Evolutionary conservation across 1,140 invertebrate species (phyloP).

Genomic region (Brachionus koreanus): DNA sequence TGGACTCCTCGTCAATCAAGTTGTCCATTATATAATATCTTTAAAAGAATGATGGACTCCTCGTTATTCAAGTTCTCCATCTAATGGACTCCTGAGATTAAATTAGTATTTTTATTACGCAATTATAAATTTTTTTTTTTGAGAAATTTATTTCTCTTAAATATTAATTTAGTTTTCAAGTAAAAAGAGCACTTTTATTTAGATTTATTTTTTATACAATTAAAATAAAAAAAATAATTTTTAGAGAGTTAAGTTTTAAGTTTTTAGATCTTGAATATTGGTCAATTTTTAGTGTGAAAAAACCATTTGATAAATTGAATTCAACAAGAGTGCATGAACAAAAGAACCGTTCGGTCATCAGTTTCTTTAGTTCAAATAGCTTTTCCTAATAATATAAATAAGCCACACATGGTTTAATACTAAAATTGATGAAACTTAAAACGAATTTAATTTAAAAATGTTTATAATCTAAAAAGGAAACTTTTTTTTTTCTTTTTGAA

Average conservation of each 20-base stretch:
- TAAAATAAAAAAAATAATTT: constrained; percentile 9
- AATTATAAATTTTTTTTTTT: too few relatives aligned
- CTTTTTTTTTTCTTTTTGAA: neutral
- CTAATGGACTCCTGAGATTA: too few relatives aligned
- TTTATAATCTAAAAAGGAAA: neutral
- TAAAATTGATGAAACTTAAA: neutral
- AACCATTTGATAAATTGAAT: neutral
- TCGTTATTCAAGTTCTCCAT: too few relatives aligned
- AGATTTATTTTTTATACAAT: too few relatives aligned
- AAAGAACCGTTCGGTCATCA: neutral
- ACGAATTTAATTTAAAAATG: neutral
- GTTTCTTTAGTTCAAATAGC: neutral
- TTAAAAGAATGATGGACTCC: too few relatives aligned
- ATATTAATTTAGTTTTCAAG: too few relatives aligned
- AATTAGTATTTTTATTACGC: too few relatives aligned
- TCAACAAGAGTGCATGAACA: neutral
- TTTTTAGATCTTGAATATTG: neutral
- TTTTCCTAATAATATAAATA: neutral
- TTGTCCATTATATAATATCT: too few relatives aligned
- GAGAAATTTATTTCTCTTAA: too few relatives aligned
- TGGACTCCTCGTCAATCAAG: too few relatives aligned
- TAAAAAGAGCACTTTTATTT: too few relatives aligned
- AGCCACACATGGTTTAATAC: neutral
- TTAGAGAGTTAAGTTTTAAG: neutral
- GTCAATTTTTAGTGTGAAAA: neutral